Base-by-base conservation (phyloP, 2,113 vertebrate genomes). In the Brachyhypopomus occidentalis region DNA sequence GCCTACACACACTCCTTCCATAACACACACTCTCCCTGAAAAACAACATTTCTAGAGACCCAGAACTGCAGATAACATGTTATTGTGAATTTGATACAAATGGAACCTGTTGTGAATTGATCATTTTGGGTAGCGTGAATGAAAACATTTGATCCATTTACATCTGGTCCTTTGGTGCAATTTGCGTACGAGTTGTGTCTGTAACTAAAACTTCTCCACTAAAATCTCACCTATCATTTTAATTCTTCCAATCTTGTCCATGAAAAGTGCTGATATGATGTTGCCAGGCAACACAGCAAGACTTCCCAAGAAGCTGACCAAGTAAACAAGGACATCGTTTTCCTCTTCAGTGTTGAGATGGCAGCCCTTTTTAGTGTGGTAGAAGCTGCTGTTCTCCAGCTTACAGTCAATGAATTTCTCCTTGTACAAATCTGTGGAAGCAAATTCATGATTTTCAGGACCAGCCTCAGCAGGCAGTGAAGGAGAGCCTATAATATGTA, bases 231-330 rank as follows among this genome's bases (percentile, higher is more conserved):
- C 97, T 0, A 98, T 98, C 89, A 99, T 98, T 90, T 92, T 96
- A 88, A 98, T 95, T 85, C 97, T 93, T 84, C 97, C 97, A 0
- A 98, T 89, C 88, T 96, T 96, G 80, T 98, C 96, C 95, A 98
- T 97, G 80, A 97, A 96, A 71, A 99, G 88, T 0, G 97, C 97
- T 0, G 97, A 99, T 83, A 98, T 94, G 85, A 99, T 98, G 86
- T 97, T 99, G 69, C 97, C 97, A 0, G 97, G 97, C 85, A 99
- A 84, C 84, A 99, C 97, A 0, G 97, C 96, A 82, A 99, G 91
- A 72, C 95, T 97, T 64, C 97, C 97, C 58, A 99, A 90, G 86
- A 99, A 98, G 92, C 97, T 98, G 91, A 99, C 97, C 23, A 99
- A 88, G 93, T 98, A 99, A 80, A 98, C 94, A 27, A 98, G 92